Percentiles rank a stretch among this genome's conserved stretches.
These are phyloP conservation scores for Amphibalanus amphitrite DNA, from an alignment of 1,140 invertebrate genomes.

Conservation along the genomic window DNA sequence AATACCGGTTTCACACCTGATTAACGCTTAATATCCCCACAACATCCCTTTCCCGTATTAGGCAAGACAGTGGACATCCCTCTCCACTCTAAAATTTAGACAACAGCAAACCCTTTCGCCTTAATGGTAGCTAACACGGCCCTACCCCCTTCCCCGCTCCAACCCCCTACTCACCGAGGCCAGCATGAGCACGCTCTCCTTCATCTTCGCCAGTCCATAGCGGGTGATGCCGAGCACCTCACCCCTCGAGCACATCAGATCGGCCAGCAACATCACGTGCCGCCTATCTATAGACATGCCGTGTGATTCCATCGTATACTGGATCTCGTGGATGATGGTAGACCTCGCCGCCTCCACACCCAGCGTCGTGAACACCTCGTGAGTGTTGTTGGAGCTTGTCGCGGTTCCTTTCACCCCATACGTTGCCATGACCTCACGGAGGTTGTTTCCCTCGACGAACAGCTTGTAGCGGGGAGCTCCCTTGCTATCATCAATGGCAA, in stretches of 20 bases:
- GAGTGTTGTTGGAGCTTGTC: conserved; percentile 86
- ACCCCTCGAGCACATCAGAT: conserved; percentile 91
- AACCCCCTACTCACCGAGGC: conserved; percentile 88
- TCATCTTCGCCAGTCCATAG: conserved; percentile 62
- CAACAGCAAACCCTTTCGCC: too few species aligned
- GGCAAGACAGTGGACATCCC: too few species aligned
- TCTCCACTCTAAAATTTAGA: too few species aligned
- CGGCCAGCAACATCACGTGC: conserved; percentile 92
- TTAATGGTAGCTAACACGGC: too few species aligned
- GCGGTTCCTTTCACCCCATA: conserved; percentile 56
- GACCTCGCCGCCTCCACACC: conserved; percentile 89
- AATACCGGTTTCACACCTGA: too few species aligned
- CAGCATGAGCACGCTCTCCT: conserved; percentile 93
- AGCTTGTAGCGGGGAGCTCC: conserved; percentile 47
- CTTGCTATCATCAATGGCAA: conserved; percentile 24
- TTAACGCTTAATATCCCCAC: too few species aligned
- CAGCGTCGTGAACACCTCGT: conserved; percentile 56
- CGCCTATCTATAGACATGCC: conserved; percentile 93
- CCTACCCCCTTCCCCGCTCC: too few species aligned
- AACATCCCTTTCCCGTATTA: too few species aligned
- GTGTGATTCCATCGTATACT: conserved; percentile 90
- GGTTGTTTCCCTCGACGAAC: conserved; percentile 89
- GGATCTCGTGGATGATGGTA: conserved; percentile 93
- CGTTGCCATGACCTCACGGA: conserved; percentile 84
- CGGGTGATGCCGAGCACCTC: conserved; percentile 95